These are phyloP conservation scores for Alentia gelatinosa DNA, from an alignment of 2,888 invertebrate genomes.

Conservation along the genomic window DNA sequence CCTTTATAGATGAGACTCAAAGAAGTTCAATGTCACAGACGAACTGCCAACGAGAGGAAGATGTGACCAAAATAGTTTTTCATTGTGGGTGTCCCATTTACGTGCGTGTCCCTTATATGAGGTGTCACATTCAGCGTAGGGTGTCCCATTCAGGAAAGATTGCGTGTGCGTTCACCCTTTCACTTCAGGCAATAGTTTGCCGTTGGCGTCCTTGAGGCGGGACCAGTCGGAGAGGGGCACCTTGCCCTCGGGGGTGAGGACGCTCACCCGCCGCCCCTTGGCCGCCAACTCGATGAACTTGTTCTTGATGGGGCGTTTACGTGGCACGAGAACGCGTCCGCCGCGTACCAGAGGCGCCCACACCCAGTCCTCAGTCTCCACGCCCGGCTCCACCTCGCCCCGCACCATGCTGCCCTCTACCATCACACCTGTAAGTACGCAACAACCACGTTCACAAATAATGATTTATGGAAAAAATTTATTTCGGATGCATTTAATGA, in stretches of 20 bases:
- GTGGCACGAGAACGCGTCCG: not conserved
- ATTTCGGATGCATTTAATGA: too few species aligned
- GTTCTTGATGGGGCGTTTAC: conserved; percentile 26
- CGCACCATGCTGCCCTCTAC: conserved; percentile 41
- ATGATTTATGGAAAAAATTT: too few species aligned
- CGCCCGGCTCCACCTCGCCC: not conserved
- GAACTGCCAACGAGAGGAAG: too few species aligned
- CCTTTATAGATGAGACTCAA: too few species aligned
- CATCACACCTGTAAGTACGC: conserved; percentile 23
- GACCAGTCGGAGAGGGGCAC: not conserved
- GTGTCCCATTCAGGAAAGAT: too few species aligned
- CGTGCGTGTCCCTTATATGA: too few species aligned
- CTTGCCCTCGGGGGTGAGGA: not conserved
- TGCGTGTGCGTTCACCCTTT: not conserved
- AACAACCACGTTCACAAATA: too few species aligned
- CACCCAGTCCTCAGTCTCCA: not conserved
- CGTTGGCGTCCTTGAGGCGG: not conserved
- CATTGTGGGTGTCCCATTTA: too few species aligned
- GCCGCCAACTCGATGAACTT: not conserved
- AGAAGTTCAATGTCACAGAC: too few species aligned
- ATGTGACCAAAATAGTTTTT: too few species aligned
- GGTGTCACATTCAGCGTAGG: too few species aligned
- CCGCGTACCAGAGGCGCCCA: conserved; percentile 7
- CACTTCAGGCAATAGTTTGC: not conserved
- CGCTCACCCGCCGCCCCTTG: not conserved